These are phyloP conservation scores for Anser brachyrhynchus DNA, from an alignment of 2,113 vertebrate genomes.

Conservation along the genomic window DNA sequence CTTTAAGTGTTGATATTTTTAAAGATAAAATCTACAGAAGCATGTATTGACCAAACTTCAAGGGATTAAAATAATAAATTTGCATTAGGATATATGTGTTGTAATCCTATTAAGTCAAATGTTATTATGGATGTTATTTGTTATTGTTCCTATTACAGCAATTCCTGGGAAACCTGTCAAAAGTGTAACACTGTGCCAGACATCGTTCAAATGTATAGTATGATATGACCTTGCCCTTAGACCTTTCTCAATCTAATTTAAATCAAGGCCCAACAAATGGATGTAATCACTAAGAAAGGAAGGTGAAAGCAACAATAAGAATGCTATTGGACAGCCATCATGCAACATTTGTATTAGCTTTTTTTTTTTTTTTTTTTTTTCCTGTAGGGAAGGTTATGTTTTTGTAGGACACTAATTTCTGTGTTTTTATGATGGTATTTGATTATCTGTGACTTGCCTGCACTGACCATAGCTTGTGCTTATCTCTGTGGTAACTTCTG, in stretches of 20 bases:
- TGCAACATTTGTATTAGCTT: background rate
- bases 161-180: background rate
- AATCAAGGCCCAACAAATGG: background rate
- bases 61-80: background rate
- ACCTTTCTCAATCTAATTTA: constrained; percentile 31
- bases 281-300: background rate
- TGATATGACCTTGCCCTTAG: constrained; percentile 31
- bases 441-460: background rate
- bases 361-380: background rate
- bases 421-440: background rate
- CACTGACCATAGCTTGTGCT: background rate
- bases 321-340: background rate
- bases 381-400: background rate
- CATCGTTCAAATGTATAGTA: background rate
- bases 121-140: background rate
- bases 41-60: fast-evolving
- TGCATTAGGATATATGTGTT: background rate
- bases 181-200: background rate
- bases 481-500: background rate
- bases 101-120: background rate
- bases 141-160: background rate
- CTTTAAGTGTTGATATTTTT: background rate
- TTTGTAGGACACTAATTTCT: background rate
- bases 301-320: background rate
- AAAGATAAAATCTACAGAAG: background rate